Base-by-base conservation (phyloP, 37 sponge, comb jelly and placozoan genomes). In the Aplysina aerophoba region DNA sequence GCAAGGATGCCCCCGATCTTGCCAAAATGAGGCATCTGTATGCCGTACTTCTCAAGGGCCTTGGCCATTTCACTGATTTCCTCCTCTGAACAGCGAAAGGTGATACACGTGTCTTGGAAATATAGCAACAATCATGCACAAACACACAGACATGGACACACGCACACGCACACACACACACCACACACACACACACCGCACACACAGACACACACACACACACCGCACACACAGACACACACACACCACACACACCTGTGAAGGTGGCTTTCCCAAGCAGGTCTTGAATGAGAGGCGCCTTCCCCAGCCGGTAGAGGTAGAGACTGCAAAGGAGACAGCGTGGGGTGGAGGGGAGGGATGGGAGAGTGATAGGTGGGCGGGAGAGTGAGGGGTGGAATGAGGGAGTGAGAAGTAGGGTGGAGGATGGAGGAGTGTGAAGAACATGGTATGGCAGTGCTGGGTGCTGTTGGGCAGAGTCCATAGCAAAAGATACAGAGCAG, bases 1-100 rank as follows among this genome's bases (percentile, higher is more conserved):
- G 97, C 91, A 20, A 99, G 80, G 44, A 99, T 94, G 0, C 99
- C 99, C 55, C 97, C 97, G 55, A 99, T 99, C 86, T 96, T 96
- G 38, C 95, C 96, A 85, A 99, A 99, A 25, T 89, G 85, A 6
- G 99, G 99, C 88, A 99, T 95, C 54, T 89, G 84, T 31, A 99
- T 96, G 16, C 97, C 97, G 73, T 96, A 96, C 90, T 96, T 94
- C 39, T 99, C 95, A 28, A 99, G 87, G 68, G 90, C 99, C 41
- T 57, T 73, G 24, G 86, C 93, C 99, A 97, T 99, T 21, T 90
- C 89, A 85, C 90, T 93, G 50, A 99, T 99, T 79, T 99, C 99
- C 64, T 99, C 99, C 88, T 99, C 99, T 90, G 81, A 16, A 66
- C 30, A 59, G 21, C 8, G 39, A 82, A 6, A 35, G 25, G 60